Evolutionary conservation across 2,797 vertebrate species (phyloP), one percentile per base, ranked within the genome.

Genomic region (Serranus cabrilla): DNA sequence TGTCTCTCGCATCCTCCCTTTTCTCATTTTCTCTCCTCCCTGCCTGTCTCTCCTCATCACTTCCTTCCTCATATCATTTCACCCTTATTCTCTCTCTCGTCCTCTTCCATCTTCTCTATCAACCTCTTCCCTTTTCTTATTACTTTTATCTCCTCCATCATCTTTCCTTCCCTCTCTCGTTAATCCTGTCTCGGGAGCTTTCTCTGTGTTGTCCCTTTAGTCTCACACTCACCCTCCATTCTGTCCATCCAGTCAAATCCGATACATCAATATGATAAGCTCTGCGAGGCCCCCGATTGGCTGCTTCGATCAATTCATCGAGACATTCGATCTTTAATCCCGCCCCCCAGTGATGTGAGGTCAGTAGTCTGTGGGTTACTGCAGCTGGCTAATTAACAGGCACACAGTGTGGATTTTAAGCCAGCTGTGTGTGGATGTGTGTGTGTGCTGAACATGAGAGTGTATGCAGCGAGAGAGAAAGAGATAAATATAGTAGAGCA

Each of bases 301-400:
- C 25, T 11, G 1, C 12, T 47, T 16, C 16, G n/a, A 47, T 63
- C 72, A 55, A 46, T 74, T 60, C 46, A 67, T 71, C 58, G 31
- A 47, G 66, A 65, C 40, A 20, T 64, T 78, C 14, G 12, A 71
- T 71, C 71, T 60, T 59, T 65, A 71, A 69, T 71, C 67, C 58
- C 42, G 4, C n/a, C 45, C n/a, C n/a, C 14, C 21, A 11, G 46
- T 75, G 54, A 58, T 83, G 45, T 50, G 64, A 81, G 60, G 46
- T 74, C 74, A 73, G 84, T 70, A 77, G 72, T 71, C 47, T 73
- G 46, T 82, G 56, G 52, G 57, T 72, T 70, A 57, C 70, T 76
- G 71, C 69, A 80, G 79, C 84, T 74, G 76, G 55, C 14, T 73
- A 71, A 74, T 88, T 71, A 76, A 72, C 12, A 7, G 13, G 2